A percentile compares a stretch with the other conserved stretches of the same genome.
These are phyloP conservation scores for Enoplosus armatus DNA, from an alignment of 2,797 vertebrate genomes.

Conservation along the genomic window DNA sequence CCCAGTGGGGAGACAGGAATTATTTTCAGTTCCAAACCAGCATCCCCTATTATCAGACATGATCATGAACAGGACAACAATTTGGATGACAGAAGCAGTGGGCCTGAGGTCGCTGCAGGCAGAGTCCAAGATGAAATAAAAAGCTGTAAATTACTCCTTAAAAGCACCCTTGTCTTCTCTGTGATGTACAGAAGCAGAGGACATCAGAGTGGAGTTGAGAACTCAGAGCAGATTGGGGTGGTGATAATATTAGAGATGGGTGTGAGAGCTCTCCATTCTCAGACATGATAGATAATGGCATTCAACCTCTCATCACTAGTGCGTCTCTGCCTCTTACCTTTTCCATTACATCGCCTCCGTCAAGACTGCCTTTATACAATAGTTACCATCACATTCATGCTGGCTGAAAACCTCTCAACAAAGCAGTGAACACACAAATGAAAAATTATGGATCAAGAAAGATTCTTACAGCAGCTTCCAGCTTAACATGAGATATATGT, in stretches of 20 bases:
- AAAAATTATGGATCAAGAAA: slow-evolving; percentile 8
- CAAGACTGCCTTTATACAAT: slow-evolving; percentile 44
- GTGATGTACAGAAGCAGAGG: slow-evolving; percentile 61
- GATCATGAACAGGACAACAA: slow-evolving; percentile 56
- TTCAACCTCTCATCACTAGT: slow-evolving; percentile 61
- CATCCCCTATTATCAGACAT: slow-evolving; percentile 60
- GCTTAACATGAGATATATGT: not conserved
- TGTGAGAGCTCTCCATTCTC: slow-evolving; percentile 67
- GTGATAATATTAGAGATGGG: slow-evolving; percentile 64
- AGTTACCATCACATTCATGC: slow-evolving; percentile 34
- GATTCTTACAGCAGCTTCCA: not conserved
- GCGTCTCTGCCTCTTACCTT: slow-evolving; percentile 54
- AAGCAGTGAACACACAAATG: slow-evolving; percentile 10
- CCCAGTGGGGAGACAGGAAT: slow-evolving; percentile 67
- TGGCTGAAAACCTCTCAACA: slow-evolving; percentile 31
- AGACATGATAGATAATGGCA: slow-evolving; percentile 60
- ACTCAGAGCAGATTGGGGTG: slow-evolving; percentile 41
- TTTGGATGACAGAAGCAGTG: slow-evolving; percentile 51
- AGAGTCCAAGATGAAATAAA: slow-evolving; percentile 54
- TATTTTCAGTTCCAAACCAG: slow-evolving; percentile 73
- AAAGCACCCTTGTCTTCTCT: slow-evolving; percentile 70
- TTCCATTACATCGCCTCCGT: slow-evolving; percentile 46
- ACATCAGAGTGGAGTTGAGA: slow-evolving; percentile 67
- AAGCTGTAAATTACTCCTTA: slow-evolving; percentile 75
- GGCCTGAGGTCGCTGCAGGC: slow-evolving; percentile 55